These are phyloP conservation scores for Plutella xylostella DNA, from an alignment of 2,888 invertebrate species.

Conservation along the genomic window DNA sequence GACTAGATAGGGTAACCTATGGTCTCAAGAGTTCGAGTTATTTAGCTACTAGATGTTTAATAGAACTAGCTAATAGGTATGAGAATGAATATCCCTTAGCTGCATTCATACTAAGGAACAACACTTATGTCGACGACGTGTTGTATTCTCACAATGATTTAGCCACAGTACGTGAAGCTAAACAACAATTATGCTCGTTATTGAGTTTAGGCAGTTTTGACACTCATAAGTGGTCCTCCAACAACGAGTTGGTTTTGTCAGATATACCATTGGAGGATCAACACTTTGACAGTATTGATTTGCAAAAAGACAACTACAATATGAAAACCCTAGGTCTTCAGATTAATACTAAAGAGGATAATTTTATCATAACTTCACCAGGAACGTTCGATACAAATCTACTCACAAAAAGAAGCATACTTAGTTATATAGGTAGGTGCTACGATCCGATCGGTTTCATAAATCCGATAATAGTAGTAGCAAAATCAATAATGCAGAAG, in stretches of 20 bases:
- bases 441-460: constrained; percentile 15
- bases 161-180: not conserved
- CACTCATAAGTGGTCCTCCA: not conserved
- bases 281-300: constrained; percentile 13
- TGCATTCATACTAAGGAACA: constrained; percentile 9
- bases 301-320: constrained; percentile 11
- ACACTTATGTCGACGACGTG: constrained; percentile 14
- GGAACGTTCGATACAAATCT: not conserved
- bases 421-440: constrained; percentile 12
- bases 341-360: not conserved
- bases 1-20: constrained; percentile 1
- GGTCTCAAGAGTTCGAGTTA: not conserved
- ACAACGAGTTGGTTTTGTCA: not conserved
- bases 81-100: constrained; percentile 6
- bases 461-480: constrained; percentile 12
- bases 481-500: constrained; percentile 14
- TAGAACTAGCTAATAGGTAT: not conserved
- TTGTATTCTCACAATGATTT: not conserved
- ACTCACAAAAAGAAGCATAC: constrained; percentile 1
- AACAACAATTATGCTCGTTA: not conserved
- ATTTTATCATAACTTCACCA: constrained; percentile 6
- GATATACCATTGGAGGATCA: constrained; percentile 4
- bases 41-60: constrained; percentile 1
- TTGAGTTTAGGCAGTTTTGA: not conserved
- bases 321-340: not conserved